A percentile compares a stretch with the other conserved stretches of the same genome.
Conservation (phyloP, 2,888 invertebrate species). For the Nomada goodeniana region DNA sequence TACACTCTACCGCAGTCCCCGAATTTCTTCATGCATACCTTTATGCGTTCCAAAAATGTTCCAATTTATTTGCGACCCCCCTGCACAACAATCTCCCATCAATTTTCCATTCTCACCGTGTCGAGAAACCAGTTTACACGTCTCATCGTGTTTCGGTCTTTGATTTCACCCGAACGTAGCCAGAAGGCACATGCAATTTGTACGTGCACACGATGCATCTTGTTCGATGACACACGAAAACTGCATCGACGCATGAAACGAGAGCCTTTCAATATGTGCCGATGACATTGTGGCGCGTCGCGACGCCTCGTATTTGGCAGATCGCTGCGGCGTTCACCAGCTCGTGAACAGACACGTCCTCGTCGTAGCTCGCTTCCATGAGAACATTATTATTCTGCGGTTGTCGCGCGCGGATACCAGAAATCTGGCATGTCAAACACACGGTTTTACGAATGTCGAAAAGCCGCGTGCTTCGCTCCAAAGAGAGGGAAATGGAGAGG, state of each 20-base stretch:
- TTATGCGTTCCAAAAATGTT: too few relatives aligned
- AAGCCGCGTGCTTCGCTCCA: slow-evolving; percentile 20
- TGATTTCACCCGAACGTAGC: neutral
- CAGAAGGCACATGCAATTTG: neutral
- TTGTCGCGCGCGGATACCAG: slow-evolving; percentile 64
- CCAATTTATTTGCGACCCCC: too few relatives aligned
- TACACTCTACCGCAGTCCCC: too few relatives aligned
- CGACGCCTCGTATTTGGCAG: slow-evolving; percentile 34
- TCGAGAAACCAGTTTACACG: neutral
- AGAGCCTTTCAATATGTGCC: slow-evolving; percentile 50
- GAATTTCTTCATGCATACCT: too few relatives aligned
- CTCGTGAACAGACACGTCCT: slow-evolving; percentile 44
- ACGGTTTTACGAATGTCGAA: slow-evolving; percentile 42
- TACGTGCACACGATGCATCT: neutral
- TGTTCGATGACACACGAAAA: slow-evolving; percentile 39
- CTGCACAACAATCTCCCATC: neutral
- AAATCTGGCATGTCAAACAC: slow-evolving; percentile 69
- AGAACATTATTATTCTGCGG: slow-evolving; percentile 63
- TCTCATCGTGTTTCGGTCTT: slow-evolving; percentile 13
- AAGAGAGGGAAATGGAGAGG: neutral
- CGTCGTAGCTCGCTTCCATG: slow-evolving; percentile 42
- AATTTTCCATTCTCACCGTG: slow-evolving; percentile 17
- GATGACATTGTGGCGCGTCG: slow-evolving; percentile 36
- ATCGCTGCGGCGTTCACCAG: slow-evolving; percentile 36
- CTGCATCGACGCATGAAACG: slow-evolving; percentile 20